Conservation (phyloP, 2,113 vertebrate genomes). For the Hyperopisus bebe region DNA sequence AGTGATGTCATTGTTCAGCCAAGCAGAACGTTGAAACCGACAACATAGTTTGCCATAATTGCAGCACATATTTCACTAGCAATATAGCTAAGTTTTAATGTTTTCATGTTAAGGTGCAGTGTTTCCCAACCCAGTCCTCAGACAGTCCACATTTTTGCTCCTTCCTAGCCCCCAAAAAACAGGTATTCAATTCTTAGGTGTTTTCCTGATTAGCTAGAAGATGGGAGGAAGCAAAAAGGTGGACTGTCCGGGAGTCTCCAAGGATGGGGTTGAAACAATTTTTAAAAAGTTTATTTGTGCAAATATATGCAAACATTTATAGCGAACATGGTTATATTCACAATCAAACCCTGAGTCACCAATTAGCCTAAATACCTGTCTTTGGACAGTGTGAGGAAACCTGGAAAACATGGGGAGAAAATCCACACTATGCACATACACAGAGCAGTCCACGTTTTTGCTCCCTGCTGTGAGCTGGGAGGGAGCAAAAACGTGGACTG, state of each 20-base stretch:
- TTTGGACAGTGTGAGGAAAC: too few species aligned
- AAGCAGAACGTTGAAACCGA: neutral
- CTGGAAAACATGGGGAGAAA: too few species aligned
- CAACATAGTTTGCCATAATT: neutral
- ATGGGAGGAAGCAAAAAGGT: neutral
- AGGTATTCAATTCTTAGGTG: neutral
- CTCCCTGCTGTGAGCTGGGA: neutral
- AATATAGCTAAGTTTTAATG: neutral
- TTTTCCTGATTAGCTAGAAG: neutral
- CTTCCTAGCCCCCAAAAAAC: neutral
- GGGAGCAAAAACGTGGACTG: neutral
- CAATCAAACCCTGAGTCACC: too few species aligned
- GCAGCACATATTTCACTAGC: neutral
- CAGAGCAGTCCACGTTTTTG: too few species aligned
- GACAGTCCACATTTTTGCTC: neutral
- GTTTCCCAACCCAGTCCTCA: neutral
- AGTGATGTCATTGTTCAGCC: neutral
- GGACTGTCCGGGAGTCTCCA: neutral
- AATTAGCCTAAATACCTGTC: too few species aligned
- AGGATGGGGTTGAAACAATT: neutral
- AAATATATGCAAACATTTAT: too few species aligned
- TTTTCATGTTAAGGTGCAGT: neutral
- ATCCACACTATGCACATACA: too few species aligned
- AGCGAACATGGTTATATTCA: too few species aligned
- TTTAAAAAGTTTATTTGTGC: too few species aligned